A percentile compares a stretch with the other conserved stretches of the same genome.
Conservation (phyloP, 2,797 vertebrate genomes). For the Micrastur ruficollis region DNA sequence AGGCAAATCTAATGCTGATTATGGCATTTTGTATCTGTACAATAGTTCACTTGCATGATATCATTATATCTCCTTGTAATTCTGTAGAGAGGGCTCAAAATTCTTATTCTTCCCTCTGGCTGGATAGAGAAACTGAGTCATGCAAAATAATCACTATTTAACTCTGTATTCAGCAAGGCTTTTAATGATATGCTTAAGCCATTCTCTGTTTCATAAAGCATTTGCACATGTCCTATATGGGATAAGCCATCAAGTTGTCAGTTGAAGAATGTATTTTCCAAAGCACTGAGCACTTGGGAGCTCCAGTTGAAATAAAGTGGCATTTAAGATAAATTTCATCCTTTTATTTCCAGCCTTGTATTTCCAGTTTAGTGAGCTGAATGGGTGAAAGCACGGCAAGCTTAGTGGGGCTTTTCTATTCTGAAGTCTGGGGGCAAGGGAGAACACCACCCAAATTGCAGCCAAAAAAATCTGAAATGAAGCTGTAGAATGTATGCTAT, state of each 20-base stretch:
- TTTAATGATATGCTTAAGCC: neutral
- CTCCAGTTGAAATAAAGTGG: neutral
- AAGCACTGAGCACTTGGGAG: neutral
- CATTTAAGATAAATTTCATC: neutral
- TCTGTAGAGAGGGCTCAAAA: neutral
- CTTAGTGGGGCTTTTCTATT: neutral
- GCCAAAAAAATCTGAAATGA: neutral
- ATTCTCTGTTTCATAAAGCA: neutral
- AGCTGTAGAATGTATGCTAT: neutral
- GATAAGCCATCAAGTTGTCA: neutral
- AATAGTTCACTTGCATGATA: neutral
- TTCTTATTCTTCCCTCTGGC: neutral
- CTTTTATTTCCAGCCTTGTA: neutral
- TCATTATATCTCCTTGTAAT: neutral
- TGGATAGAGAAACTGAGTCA: constrained; percentile 37
- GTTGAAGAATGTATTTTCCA: neutral
- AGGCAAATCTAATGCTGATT: neutral
- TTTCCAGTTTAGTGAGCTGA: neutral
- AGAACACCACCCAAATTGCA: neutral
- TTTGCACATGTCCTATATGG: neutral
- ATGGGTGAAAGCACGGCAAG: neutral
- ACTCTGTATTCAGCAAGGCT: neutral
- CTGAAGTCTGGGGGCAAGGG: neutral
- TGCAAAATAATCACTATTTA: neutral
- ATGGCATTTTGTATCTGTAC: neutral